phyloP scores from a whole-genome alignment of 1,140 invertebrate species.

The Platorchestia sp. region DNA sequence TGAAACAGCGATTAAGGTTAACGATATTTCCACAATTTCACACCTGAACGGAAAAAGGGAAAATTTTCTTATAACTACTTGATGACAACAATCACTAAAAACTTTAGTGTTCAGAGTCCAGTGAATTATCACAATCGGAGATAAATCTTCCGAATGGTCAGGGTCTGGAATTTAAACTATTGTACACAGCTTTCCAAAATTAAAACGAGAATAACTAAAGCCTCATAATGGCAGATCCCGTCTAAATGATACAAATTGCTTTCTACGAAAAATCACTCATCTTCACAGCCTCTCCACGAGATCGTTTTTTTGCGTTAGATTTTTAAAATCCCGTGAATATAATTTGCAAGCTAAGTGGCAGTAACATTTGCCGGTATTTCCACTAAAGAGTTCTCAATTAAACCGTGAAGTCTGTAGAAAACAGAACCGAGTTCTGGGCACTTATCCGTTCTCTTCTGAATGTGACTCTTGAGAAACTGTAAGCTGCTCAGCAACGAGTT shows the following conservation, averaged over 20 bases:
- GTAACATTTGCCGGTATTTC: background rate
- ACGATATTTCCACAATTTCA: too few species aligned
- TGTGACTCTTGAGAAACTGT: background rate
- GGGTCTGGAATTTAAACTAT: background rate
- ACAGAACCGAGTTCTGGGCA: conserved; percentile 13
- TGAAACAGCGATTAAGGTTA: too few species aligned
- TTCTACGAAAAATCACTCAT: background rate
- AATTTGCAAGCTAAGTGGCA: background rate
- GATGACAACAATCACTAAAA: too few species aligned
- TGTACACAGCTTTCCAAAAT: background rate
- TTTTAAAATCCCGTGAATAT: background rate
- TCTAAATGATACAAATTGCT: background rate
- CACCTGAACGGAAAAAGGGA: too few species aligned
- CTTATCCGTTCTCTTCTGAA: background rate
- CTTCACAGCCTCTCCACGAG: background rate
- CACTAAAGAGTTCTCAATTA: background rate
- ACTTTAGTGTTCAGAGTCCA: background rate
- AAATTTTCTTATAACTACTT: too few species aligned
- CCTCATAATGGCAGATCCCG: background rate
- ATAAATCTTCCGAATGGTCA: background rate
- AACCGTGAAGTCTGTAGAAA: background rate
- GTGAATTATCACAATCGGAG: background rate
- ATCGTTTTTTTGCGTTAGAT: background rate
- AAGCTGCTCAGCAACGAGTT: conserved; percentile 1
- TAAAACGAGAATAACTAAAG: background rate